Evolutionary conservation across 1,140 invertebrate species (phyloP).

Genomic region (Lasioglossum baleicum): DNA sequence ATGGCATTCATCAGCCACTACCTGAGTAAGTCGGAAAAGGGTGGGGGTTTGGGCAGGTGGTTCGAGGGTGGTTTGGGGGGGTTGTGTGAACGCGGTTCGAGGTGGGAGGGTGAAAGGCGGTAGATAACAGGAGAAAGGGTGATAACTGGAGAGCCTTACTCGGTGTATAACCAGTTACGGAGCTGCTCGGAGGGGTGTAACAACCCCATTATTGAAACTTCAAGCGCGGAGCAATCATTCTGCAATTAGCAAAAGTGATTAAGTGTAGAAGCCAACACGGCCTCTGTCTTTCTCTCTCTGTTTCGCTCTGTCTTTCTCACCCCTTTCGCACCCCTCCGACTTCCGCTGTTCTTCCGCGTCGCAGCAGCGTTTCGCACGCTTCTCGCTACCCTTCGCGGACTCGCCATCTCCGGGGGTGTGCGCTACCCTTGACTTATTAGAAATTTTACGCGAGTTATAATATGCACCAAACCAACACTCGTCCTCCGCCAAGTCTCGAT

Average conservation of each 20-base stretch:
- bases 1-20: constrained; percentile 65
- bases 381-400: not conserved
- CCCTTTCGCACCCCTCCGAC: not conserved
- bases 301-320: not conserved
- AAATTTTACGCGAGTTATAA: too few species aligned
- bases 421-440: too few species aligned
- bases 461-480: too few species aligned
- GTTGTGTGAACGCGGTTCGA: not conserved
- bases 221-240: constrained; percentile 73
- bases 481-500: not conserved
- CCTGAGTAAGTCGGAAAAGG: constrained; percentile 23
- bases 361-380: not conserved
- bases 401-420: not conserved
- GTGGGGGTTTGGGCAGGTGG: not conserved
- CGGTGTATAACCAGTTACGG: constrained; percentile 55
- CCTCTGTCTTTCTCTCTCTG: not conserved
- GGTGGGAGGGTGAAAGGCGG: constrained; percentile 32
- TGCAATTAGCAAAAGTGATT: constrained; percentile 76
- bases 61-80: not conserved
- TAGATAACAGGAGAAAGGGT: constrained; percentile 50
- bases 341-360: not conserved
- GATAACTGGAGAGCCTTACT: constrained; percentile 41
- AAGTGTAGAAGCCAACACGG: constrained; percentile 65
- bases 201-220: constrained; percentile 75
- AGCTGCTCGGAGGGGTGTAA: constrained; percentile 54